Evolutionary conservation across 2,888 invertebrate genomes (phyloP).

Genomic region (Acrocyrtus sp.): DNA sequence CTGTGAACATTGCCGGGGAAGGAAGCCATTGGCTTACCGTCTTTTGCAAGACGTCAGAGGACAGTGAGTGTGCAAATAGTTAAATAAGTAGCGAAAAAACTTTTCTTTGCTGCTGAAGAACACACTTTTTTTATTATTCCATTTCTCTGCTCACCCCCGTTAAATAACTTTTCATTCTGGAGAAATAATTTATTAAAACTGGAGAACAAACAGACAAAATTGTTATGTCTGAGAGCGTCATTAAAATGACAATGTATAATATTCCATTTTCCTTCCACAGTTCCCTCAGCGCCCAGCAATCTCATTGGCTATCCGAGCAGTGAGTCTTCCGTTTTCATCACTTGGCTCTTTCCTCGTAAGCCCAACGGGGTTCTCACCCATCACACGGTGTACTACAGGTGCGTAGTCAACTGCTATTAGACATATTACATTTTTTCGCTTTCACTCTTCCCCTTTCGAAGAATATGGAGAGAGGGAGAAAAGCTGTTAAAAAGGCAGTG

Average conservation of each 20-base stretch:
- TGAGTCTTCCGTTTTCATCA: conserved; percentile 59
- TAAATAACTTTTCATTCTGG: too few relatives aligned
- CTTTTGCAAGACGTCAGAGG: conserved; percentile 62
- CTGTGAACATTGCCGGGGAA: conserved; percentile 59
- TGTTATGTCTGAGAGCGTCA: too few relatives aligned
- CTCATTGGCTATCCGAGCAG: conserved; percentile 59
- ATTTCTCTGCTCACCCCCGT: too few relatives aligned
- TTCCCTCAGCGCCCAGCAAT: conserved; percentile 59
- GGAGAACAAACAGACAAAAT: too few relatives aligned
- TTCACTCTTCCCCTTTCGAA: too few relatives aligned
- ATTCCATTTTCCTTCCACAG: conserved; percentile 35
- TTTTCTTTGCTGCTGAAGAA: not conserved
- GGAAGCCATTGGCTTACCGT: conserved; percentile 55
- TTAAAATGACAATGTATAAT: not conserved
- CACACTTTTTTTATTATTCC: too few relatives aligned
- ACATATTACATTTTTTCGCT: too few relatives aligned
- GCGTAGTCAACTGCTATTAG: too few relatives aligned
- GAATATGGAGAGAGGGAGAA: too few relatives aligned
- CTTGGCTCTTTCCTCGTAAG: conserved; percentile 58
- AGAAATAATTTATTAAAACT: too few relatives aligned
- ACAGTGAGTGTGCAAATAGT: conserved; percentile 48
- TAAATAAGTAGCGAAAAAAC: not conserved
- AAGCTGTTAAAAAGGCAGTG: too few relatives aligned
- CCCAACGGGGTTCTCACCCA: conserved; percentile 59
- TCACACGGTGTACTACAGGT: conserved; percentile 62